These are phyloP conservation scores for Onychomys torridus DNA, from an alignment of 2,797 vertebrate species.

Conservation along the genomic window DNA sequence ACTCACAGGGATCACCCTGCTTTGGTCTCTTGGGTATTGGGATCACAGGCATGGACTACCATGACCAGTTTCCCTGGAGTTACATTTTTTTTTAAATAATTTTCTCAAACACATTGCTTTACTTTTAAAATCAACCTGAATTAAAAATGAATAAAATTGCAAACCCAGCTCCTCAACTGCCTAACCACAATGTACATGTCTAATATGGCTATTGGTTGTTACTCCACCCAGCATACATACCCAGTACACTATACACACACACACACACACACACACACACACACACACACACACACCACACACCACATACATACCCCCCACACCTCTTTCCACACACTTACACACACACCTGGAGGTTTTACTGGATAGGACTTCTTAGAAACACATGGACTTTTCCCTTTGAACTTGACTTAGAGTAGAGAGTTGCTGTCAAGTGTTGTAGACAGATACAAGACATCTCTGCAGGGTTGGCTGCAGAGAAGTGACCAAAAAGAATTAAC, in stretches of 20 bases:
- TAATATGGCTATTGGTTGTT: background rate
- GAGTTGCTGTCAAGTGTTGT: background rate
- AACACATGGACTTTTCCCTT: background rate
- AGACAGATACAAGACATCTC: background rate
- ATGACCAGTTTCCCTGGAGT: background rate
- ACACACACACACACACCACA: background rate
- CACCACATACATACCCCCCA: no score
- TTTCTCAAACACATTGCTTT: background rate
- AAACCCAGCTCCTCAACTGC: background rate
- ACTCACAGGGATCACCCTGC: background rate
- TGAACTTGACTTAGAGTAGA: background rate
- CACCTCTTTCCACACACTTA: background rate
- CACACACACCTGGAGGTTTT: background rate
- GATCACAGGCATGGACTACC: background rate
- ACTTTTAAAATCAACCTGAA: constrained; percentile 14
- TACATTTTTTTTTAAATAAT: background rate
- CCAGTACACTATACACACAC: no score
- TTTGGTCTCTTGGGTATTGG: background rate
- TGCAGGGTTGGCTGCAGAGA: background rate
- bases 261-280: no score
- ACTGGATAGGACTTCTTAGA: background rate
- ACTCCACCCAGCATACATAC: background rate
- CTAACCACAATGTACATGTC: background rate
- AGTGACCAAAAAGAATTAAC: background rate
- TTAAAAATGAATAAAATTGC: constrained; percentile 9